phyloP scores from a whole-genome alignment of 2,888 invertebrate genomes.

The Tinea semifulvella region DNA sequence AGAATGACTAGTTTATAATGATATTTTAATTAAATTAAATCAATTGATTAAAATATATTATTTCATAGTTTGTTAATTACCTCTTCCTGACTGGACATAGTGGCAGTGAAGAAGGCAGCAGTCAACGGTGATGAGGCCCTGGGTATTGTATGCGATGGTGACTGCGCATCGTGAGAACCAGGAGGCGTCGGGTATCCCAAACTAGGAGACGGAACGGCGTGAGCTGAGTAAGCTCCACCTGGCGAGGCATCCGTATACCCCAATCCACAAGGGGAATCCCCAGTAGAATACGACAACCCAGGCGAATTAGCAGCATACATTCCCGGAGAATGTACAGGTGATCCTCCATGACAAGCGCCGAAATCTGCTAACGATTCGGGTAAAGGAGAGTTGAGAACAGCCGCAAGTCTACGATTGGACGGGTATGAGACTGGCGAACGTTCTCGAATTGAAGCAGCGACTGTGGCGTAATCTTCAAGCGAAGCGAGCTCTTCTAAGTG shows the following conservation, averaged over 20 bases:
- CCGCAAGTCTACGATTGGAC: slow-evolving; percentile 78
- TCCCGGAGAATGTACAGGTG: slow-evolving; percentile 60
- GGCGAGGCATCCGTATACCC: slow-evolving; percentile 51
- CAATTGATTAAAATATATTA: no score
- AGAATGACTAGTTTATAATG: no score
- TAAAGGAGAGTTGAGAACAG: slow-evolving; percentile 78
- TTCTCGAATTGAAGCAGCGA: slow-evolving; percentile 66
- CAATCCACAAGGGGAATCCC: slow-evolving; percentile 53
- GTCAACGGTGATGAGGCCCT: slow-evolving; percentile 83
- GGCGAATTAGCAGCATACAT: slow-evolving; percentile 64
- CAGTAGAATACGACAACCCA: slow-evolving; percentile 81
- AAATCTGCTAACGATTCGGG: slow-evolving; percentile 85
- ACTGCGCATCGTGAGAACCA: slow-evolving; percentile 85
- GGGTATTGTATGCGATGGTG: slow-evolving; percentile 69
- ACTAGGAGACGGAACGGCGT: slow-evolving; percentile 70
- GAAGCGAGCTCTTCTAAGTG: slow-evolving; percentile 71
- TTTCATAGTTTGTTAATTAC: no score
- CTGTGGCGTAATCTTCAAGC: slow-evolving; percentile 69
- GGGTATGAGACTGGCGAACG: slow-evolving; percentile 67
- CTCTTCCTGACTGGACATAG: slow-evolving; percentile 87
- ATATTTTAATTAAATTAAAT: no score
- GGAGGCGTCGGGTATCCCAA: slow-evolving; percentile 88
- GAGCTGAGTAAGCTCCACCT: slow-evolving; percentile 38
- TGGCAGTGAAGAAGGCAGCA: slow-evolving; percentile 84
- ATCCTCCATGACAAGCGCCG: slow-evolving; percentile 77